Percentiles rank a stretch among this genome's conserved stretches.
Conservation (phyloP, 2,113 vertebrate species). For the Cyprinodon brontotheroides region DNA sequence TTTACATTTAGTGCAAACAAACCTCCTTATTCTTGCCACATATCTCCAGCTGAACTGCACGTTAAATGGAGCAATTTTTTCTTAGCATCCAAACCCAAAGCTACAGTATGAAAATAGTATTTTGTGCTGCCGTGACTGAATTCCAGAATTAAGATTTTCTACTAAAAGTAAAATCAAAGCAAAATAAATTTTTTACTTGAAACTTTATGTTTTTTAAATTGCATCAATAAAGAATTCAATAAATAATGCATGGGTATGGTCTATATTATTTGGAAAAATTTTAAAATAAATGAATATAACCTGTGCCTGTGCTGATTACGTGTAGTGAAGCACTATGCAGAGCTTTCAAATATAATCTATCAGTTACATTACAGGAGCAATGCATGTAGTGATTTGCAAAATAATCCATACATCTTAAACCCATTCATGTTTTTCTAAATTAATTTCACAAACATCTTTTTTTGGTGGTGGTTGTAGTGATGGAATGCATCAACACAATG, state of each 20-base stretch:
- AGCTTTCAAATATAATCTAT: neutral
- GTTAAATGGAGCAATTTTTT: constrained; percentile 56
- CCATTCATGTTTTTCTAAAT: neutral
- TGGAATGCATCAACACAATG: too few species aligned
- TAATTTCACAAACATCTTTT: too few species aligned
- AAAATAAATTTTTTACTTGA: neutral
- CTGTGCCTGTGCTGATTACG: neutral
- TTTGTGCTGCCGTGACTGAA: constrained; percentile 39
- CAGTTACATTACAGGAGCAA: neutral
- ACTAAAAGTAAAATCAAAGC: neutral
- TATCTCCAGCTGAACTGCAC: constrained; percentile 24
- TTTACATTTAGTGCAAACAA: constrained; percentile 21
- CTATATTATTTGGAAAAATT: neutral
- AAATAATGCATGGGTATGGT: neutral
- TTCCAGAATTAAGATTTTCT: constrained; percentile 46
- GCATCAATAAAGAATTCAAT: neutral
- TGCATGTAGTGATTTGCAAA: neutral
- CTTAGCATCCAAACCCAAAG: constrained; percentile 37
- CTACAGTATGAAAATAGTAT: constrained; percentile 49
- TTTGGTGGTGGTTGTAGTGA: too few species aligned
- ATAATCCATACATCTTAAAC: neutral
- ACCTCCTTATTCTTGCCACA: constrained; percentile 11
- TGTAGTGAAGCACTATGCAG: neutral
- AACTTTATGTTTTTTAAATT: neutral
- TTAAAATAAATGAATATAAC: neutral